Evolutionary conservation across 2,888 invertebrate genomes (phyloP).

Genomic region (Clanis bilineata): DNA sequence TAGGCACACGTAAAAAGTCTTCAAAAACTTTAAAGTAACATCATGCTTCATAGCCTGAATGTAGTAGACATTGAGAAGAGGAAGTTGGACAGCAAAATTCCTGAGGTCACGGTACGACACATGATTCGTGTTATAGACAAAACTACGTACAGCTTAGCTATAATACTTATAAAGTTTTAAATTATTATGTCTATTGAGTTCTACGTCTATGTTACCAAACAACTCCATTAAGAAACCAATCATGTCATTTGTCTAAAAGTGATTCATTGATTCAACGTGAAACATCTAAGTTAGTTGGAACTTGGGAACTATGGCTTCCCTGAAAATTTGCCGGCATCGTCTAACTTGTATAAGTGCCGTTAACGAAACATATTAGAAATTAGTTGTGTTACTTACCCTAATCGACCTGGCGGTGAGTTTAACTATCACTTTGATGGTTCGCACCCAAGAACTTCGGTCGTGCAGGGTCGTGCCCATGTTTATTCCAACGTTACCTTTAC

Average conservation of each 20-base stretch:
- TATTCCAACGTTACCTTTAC: constrained; percentile 10
- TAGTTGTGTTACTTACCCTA: constrained; percentile 68
- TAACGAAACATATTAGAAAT: constrained; percentile 76
- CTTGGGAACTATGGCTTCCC: constrained; percentile 60
- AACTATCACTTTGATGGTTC: constrained; percentile 61
- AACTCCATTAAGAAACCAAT: background rate
- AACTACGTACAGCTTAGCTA: too few species aligned
- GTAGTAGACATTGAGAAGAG: too few species aligned
- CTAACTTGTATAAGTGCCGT: constrained; percentile 68
- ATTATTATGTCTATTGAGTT: too few species aligned
- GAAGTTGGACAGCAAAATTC: too few species aligned
- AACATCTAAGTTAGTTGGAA: constrained; percentile 59
- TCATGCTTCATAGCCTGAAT: too few species aligned
- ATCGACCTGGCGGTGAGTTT: constrained; percentile 63
- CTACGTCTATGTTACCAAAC: background rate
- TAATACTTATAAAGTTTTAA: too few species aligned
- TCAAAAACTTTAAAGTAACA: too few species aligned
- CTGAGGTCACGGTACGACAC: too few species aligned
- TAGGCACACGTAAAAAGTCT: too few species aligned
- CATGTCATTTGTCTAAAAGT: constrained; percentile 7
- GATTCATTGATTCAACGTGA: constrained; percentile 54
- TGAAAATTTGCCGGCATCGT: constrained; percentile 58
- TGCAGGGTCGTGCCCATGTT: constrained; percentile 24
- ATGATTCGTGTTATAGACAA: too few species aligned
- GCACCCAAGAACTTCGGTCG: constrained; percentile 35